Conservation (phyloP, 30 jellyfish, hydroid and myxozoan species). For the Haliclystus octoradiatus region DNA sequence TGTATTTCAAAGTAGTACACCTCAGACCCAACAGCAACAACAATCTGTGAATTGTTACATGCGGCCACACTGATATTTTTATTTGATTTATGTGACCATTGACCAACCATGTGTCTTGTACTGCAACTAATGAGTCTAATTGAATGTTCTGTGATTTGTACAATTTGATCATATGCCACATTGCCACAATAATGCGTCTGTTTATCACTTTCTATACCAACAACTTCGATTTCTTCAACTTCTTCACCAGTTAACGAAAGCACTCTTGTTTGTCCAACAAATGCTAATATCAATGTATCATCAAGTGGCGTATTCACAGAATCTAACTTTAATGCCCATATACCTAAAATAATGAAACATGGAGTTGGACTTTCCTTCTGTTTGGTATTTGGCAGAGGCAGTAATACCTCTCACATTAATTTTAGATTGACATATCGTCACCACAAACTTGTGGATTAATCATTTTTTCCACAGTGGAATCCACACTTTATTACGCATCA, state of each 20-base stretch:
- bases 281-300: constrained; percentile 79
- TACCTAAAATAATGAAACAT: constrained; percentile 43
- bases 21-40: constrained; percentile 69
- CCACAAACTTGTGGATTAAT: too few species aligned
- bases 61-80: constrained; percentile 77
- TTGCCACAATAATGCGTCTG: constrained; percentile 75
- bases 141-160: constrained; percentile 81
- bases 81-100: constrained; percentile 57
- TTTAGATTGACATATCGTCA: too few species aligned
- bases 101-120: constrained; percentile 34
- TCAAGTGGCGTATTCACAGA: constrained; percentile 36
- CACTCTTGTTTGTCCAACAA: constrained; percentile 90
- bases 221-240: constrained; percentile 84
- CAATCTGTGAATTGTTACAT: constrained; percentile 47
- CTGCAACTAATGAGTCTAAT: constrained; percentile 58
- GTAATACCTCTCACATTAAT: too few species aligned
- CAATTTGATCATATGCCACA: constrained; percentile 38
- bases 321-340: constrained; percentile 75
- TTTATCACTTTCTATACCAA: constrained; percentile 61
- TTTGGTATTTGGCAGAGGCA: too few species aligned
- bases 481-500: too few species aligned
- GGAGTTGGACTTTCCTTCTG: too few species aligned
- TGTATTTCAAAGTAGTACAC: constrained; percentile 55
- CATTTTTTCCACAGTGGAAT: too few species aligned
- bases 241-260: constrained; percentile 76